Evolutionary conservation across 2,888 invertebrate species (phyloP).

Genomic region (Congeria kusceri): DNA sequence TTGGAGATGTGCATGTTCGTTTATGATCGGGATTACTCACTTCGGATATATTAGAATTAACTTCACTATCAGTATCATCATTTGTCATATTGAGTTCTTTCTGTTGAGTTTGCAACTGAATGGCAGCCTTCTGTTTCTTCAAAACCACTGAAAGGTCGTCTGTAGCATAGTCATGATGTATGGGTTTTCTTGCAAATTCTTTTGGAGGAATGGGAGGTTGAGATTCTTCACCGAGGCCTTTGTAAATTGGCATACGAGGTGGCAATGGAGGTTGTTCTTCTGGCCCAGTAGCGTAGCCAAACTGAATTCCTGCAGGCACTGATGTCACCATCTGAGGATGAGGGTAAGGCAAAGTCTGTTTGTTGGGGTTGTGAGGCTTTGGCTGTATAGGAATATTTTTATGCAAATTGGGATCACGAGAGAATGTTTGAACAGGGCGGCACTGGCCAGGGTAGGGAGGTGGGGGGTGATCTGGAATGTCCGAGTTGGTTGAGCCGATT

Average conservation of each 20-base stretch:
- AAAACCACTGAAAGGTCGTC: slow-evolving; percentile 8
- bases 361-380: slow-evolving; percentile 59
- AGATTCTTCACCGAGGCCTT: slow-evolving; percentile 50
- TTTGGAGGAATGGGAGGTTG: slow-evolving; percentile 54
- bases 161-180: neutral
- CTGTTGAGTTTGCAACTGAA: slow-evolving; percentile 15
- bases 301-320: slow-evolving; percentile 54
- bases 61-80: slow-evolving; percentile 74
- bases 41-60: slow-evolving; percentile 67
- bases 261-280: slow-evolving; percentile 74
- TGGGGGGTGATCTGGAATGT: slow-evolving; percentile 83
- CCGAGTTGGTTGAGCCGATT: slow-evolving; percentile 84
- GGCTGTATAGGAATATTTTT: slow-evolving; percentile 52
- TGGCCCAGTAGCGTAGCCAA: slow-evolving; percentile 48
- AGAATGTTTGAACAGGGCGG: slow-evolving; percentile 39
- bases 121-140: slow-evolving; percentile 36
- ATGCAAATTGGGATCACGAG: neutral
- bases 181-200: neutral
- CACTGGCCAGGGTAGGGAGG: slow-evolving; percentile 84
- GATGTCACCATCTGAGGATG: slow-evolving; percentile 71
- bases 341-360: slow-evolving; percentile 46
- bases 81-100: slow-evolving; percentile 30
- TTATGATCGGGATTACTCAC: slow-evolving; percentile 72
- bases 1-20: slow-evolving; percentile 89
- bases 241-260: slow-evolving; percentile 73